Percentiles rank a stretch among this genome's conserved stretches.
These are phyloP conservation scores for Pipa parva DNA, from an alignment of 2,113 vertebrate genomes.

Conservation along the genomic window DNA sequence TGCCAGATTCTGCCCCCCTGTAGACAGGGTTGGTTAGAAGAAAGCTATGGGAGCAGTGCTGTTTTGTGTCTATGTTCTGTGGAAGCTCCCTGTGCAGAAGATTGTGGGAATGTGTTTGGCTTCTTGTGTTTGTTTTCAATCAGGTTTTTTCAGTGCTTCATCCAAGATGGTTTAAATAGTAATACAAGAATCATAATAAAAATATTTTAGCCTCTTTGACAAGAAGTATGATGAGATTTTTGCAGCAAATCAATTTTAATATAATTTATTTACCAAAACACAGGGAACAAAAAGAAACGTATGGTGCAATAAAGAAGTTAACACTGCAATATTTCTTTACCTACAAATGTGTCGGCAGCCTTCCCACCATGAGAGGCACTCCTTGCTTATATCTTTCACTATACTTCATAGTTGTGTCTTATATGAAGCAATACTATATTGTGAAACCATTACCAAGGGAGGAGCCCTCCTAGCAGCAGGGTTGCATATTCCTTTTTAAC, in stretches of 20 bases:
- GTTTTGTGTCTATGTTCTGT: constrained; percentile 39
- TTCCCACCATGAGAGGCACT: no score
- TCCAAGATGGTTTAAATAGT: constrained; percentile 20
- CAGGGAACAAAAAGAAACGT: no score
- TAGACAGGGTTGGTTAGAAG: constrained; percentile 30
- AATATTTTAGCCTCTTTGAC: background rate
- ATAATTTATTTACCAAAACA: background rate
- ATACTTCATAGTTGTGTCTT: background rate
- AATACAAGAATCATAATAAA: background rate
- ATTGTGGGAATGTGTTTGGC: constrained; percentile 32
- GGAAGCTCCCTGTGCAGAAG: constrained; percentile 26
- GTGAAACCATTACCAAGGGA: no score
- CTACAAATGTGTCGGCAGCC: background rate
- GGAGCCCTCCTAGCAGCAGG: no score
- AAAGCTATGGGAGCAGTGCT: constrained; percentile 31
- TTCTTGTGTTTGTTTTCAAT: constrained; percentile 29
- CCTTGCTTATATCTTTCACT: background rate
- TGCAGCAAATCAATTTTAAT: background rate
- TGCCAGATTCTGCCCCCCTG: constrained; percentile 33
- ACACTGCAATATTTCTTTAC: background rate
- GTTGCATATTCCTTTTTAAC: no score
- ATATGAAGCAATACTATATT: no score
- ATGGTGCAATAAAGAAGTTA: background rate
- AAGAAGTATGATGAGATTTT: background rate
- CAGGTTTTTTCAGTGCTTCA: constrained; percentile 15